phyloP scores from a whole-genome alignment of 2,888 invertebrate genomes.

The Hartigia nigra region DNA sequence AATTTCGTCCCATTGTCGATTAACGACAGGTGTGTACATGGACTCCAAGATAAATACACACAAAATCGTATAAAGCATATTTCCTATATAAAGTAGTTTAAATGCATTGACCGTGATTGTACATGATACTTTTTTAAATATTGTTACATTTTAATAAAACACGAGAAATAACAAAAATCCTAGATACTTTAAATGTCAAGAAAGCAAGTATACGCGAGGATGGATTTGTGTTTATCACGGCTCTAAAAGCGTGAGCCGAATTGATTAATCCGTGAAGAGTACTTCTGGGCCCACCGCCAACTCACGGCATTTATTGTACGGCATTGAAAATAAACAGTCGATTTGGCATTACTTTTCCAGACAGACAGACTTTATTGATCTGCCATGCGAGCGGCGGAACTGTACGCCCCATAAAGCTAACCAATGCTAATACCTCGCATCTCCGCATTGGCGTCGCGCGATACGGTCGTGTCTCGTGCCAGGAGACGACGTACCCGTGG shows the following conservation, averaged over 20 bases:
- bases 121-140: not conserved
- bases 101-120: not conserved
- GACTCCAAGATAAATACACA: not conserved
- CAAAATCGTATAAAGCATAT: not conserved
- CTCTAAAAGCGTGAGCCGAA: not conserved
- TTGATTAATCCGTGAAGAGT: not conserved
- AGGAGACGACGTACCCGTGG: not conserved
- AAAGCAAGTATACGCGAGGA: not conserved
- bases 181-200: not conserved
- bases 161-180: not conserved
- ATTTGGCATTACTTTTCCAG: constrained; percentile 62
- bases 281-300: constrained; percentile 10
- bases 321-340: constrained; percentile 46
- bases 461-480: constrained; percentile 6
- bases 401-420: constrained; percentile 73
- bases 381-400: constrained; percentile 58
- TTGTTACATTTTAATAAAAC: not conserved
- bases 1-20: constrained; percentile 9
- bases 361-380: constrained; percentile 63
- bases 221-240: not conserved
- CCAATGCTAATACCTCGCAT: constrained; percentile 71
- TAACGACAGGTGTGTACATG: not conserved
- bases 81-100: not conserved
- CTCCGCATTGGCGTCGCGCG: constrained; percentile 58
- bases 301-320: constrained; percentile 32